Conservation (phyloP, 2,797 vertebrate genomes). For the Ctenosaura bakeri region DNA sequence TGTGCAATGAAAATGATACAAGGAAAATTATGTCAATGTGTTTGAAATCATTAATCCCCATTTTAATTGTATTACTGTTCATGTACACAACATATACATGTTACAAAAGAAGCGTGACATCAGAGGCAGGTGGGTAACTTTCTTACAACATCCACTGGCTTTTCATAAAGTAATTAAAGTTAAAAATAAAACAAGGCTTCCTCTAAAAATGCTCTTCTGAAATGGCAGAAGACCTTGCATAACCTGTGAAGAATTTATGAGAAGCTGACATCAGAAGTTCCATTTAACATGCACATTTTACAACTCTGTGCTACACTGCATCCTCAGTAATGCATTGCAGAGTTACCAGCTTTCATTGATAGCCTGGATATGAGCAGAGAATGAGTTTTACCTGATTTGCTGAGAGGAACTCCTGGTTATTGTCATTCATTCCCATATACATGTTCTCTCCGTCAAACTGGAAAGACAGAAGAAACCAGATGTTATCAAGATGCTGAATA, state of each 20-base stretch:
- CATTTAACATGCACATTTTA: neutral
- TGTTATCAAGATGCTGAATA: constrained; percentile 50
- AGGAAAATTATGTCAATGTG: neutral
- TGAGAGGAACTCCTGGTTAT: constrained; percentile 94
- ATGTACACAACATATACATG: neutral
- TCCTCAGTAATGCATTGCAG: neutral
- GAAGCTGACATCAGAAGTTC: neutral
- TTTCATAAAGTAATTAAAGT: neutral
- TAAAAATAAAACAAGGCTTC: constrained; percentile 7
- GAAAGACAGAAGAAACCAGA: constrained; percentile 74
- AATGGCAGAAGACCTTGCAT: neutral
- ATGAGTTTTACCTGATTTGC: constrained; percentile 90
- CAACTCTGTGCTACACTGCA: neutral
- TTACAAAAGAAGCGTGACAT: constrained; percentile 28
- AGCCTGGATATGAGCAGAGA: neutral
- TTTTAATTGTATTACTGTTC: constrained; percentile 57
- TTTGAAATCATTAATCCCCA: constrained; percentile 21
- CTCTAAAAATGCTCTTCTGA: neutral
- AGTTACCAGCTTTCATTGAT: neutral
- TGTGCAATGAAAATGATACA: neutral
- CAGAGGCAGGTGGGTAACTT: constrained; percentile 19
- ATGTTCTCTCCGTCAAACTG: constrained; percentile 99
- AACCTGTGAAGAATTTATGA: neutral
- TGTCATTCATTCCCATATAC: constrained; percentile 98
- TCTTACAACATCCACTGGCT: neutral